Percentiles rank a stretch among this genome's conserved stretches.
Conservation (phyloP, 1,140 invertebrate genomes). For the Calosoma granatense region DNA sequence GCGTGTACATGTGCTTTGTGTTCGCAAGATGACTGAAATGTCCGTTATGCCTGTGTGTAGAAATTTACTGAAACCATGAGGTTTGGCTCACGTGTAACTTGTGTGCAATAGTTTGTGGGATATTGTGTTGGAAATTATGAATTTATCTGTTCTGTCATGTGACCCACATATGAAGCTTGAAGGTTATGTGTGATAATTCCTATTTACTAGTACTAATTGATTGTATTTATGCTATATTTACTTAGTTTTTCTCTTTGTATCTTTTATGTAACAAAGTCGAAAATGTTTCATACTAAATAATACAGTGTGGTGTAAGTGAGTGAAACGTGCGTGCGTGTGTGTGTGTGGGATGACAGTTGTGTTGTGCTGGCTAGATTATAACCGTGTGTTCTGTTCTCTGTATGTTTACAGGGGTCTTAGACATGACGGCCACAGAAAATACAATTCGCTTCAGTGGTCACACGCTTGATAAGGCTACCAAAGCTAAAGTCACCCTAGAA, state of each 20-base stretch:
- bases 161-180: background rate
- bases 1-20: background rate
- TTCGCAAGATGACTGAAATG: background rate
- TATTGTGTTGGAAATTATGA: background rate
- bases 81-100: too few relatives aligned
- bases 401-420: constrained; percentile 51
- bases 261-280: too few relatives aligned
- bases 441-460: constrained; percentile 87
- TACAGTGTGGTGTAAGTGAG: background rate
- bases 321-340: background rate
- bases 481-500: constrained; percentile 97
- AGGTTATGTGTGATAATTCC: background rate
- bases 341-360: background rate
- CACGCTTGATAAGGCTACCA: constrained; percentile 97
- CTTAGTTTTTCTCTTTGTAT: too few relatives aligned
- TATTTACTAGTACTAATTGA: background rate
- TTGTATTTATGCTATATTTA: background rate
- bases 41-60: too few relatives aligned
- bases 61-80: too few relatives aligned
- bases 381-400: constrained; percentile 11
- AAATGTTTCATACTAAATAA: too few relatives aligned
- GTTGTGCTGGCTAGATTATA: too few relatives aligned
- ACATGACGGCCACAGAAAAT: constrained; percentile 63
- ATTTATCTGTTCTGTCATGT: background rate
- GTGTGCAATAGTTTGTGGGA: too few relatives aligned